Evolutionary conservation across 2,113 vertebrate genomes (phyloP), one percentile per base, ranked within the genome.

Genomic region (Salvelinus sp.): DNA sequence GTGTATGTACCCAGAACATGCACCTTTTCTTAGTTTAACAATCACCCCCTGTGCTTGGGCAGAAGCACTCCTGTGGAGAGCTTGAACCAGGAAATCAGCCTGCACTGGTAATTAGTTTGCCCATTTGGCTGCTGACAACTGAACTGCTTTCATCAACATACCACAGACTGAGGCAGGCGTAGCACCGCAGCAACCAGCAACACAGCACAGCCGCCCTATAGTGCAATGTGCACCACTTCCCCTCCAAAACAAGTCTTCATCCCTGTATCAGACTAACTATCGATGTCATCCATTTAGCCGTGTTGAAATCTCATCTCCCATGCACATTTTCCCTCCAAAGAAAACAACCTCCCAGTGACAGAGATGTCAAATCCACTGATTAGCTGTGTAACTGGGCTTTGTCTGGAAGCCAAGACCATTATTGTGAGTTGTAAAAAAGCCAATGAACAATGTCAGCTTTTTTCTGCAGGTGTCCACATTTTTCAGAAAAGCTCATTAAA

Each of bases 391-490:
- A 76, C 83, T 70, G 60, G 68, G 77, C 83, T 85, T 82, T 85
- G 80, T 85, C 80, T 85, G 74, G 63, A 66, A 89, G 82, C 88
- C 84, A 83, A 79, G 76, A 86, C 87, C 83, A 85, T 84, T 86
- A 85, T 88, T 86, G 84, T 83, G 79, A 79, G 64, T 67, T 25
- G 74, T 89, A 85, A 88, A 82, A 63, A 73, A 73, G 47, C 57
- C 57, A 88, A 88, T 89, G 81, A 91, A 88, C 82, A 89, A 88
- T 86, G 87, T 89, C 87, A 86, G 84, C 82, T 83, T 89, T 86
- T 90, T 62, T 47, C 87, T 67, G 75, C 82, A 88, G 86, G 85
- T 88, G 85, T 77, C 81, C 74, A 73, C 58, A 28, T 77, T 76
- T 81, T 73, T 76, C 64, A 75, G 83, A 83, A 89, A 88, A 79